Evolutionary conservation across 2,797 vertebrate genomes (phyloP).

Genomic region (Aselliscus stoliczkanus): DNA sequence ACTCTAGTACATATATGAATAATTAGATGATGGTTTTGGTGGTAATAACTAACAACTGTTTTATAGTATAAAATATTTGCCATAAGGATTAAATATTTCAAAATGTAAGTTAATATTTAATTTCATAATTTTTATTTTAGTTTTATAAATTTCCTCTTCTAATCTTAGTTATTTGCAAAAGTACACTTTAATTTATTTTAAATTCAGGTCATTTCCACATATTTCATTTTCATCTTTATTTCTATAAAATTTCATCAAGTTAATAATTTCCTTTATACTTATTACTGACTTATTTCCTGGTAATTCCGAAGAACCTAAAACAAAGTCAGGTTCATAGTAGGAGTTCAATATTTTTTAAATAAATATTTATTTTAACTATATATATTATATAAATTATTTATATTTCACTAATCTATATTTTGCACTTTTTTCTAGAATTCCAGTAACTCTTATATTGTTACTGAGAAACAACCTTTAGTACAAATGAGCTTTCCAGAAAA

Average conservation of each 20-base stretch:
- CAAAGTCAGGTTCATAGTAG: background rate
- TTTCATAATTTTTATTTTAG: background rate
- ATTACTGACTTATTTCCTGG: background rate
- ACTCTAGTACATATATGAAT: constrained; percentile 67
- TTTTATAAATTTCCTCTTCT: background rate
- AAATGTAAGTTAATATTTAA: background rate
- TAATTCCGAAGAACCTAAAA: background rate
- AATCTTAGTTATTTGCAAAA: background rate
- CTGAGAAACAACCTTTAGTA: background rate
- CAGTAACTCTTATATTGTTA: background rate
- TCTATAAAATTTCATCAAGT: background rate
- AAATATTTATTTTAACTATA: background rate
- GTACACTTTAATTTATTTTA: background rate
- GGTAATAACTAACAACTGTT: constrained; percentile 15
- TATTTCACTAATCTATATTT: background rate
- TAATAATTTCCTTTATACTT: background rate
- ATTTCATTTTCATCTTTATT: background rate
- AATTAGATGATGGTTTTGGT: constrained; percentile 64
- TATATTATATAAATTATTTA: background rate
- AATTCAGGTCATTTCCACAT: background rate
- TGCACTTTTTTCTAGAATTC: background rate
- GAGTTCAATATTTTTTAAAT: background rate
- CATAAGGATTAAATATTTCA: background rate
- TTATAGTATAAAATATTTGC: background rate
- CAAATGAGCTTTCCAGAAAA: background rate